phyloP scores from a whole-genome alignment of 2,113 vertebrate genomes.

The Amphiprion percula region DNA sequence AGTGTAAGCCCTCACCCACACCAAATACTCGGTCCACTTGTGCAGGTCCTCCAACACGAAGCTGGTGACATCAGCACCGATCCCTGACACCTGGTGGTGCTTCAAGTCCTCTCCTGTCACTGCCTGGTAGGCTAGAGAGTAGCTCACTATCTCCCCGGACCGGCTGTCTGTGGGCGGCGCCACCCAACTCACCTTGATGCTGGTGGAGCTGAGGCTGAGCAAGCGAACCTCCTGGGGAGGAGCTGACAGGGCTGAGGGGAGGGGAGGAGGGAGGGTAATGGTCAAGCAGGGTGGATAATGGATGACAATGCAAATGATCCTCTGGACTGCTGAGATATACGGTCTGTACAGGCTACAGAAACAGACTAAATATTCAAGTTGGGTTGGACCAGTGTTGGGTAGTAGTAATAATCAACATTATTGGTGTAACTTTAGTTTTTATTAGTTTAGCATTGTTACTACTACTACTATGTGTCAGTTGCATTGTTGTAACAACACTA shows the following conservation, averaged over 20 bases:
- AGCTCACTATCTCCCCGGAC: slow-evolving; percentile 91
- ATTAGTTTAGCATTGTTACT: no score
- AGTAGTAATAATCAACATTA: no score
- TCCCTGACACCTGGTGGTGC: slow-evolving; percentile 90
- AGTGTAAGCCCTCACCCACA: slow-evolving; percentile 95
- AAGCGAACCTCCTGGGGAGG: slow-evolving; percentile 93
- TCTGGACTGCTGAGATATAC: slow-evolving; percentile 62
- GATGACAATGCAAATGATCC: slow-evolving; percentile 63
- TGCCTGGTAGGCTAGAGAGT: slow-evolving; percentile 91
- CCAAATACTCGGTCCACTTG: slow-evolving; percentile 96
- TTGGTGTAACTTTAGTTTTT: no score
- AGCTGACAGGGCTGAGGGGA: slow-evolving; percentile 90
- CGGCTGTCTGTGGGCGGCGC: slow-evolving; percentile 90
- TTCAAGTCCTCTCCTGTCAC: slow-evolving; percentile 88
- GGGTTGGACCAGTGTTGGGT: no score
- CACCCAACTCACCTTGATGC: slow-evolving; percentile 95
- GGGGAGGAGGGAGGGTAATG: slow-evolving; percentile 71
- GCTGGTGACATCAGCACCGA: slow-evolving; percentile 88
- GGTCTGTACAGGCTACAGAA: no score
- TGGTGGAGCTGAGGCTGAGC: slow-evolving; percentile 92
- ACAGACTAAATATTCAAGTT: neutral
- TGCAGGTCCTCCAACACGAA: slow-evolving; percentile 92
- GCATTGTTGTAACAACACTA: no score
- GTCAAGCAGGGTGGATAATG: slow-evolving; percentile 89
- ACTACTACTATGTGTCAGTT: no score